A percentile compares a stretch with the other conserved stretches of the same genome.
Conservation (phyloP, 2,113 vertebrate genomes). For the Aythya baeri region DNA sequence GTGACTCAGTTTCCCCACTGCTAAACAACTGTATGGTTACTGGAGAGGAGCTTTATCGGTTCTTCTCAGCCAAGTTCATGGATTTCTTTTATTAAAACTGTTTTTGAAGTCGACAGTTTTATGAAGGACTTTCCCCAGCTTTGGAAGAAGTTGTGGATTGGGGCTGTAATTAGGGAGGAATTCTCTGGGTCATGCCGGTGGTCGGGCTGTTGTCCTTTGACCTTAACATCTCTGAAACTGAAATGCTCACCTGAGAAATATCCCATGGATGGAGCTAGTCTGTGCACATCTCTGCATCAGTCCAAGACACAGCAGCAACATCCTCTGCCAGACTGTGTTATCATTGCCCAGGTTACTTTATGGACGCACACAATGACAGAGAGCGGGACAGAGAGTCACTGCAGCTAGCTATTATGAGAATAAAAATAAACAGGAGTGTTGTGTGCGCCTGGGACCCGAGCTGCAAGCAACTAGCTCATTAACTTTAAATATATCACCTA, state of each 20-base stretch:
- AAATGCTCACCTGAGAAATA: not conserved
- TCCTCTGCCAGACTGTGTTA: not conserved
- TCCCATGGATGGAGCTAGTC: not conserved
- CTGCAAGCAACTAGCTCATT: slow-evolving; percentile 44
- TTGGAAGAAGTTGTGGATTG: rapidly evolving
- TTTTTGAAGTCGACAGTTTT: not conserved
- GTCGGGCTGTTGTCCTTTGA: not conserved
- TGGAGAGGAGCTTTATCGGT: not conserved
- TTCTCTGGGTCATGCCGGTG: not conserved
- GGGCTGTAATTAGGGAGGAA: not conserved
- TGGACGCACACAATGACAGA: not conserved
- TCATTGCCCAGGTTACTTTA: not conserved
- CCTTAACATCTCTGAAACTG: rapidly evolving
- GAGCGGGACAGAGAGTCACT: not conserved
- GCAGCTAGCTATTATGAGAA: slow-evolving; percentile 36
- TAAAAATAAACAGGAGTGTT: slow-evolving; percentile 46
- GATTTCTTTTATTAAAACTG: not conserved
- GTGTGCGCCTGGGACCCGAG: slow-evolving; percentile 14
- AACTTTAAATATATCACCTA: slow-evolving; percentile 62
- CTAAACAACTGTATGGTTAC: not conserved
- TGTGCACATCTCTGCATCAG: not conserved
- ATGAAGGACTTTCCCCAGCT: not conserved
- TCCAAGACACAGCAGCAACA: not conserved
- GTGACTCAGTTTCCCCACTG: not conserved
- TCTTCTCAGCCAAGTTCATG: not conserved